Conservation (phyloP, 2,797 vertebrate species). For the Sparus aurata region DNA sequence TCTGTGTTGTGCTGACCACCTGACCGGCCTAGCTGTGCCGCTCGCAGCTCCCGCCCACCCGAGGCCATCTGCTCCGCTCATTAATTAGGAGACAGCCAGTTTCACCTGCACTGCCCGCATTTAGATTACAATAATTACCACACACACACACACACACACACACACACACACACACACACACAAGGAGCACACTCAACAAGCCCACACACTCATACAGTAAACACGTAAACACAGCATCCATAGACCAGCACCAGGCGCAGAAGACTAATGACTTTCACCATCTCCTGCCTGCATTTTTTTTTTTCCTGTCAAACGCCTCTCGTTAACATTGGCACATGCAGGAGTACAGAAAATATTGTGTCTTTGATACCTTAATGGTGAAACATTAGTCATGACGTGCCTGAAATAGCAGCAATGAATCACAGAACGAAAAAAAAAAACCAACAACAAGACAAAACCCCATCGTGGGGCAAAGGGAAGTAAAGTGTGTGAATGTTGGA, state of each 20-base stretch:
- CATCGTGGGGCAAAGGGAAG: neutral
- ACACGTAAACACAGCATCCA: conserved; percentile 38
- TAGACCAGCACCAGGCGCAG: conserved; percentile 19
- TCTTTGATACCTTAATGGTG: conserved; percentile 10
- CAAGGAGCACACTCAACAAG: conserved; percentile 39
- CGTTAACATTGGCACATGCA: neutral
- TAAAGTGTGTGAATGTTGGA: neutral
- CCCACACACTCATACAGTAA: conserved; percentile 62
- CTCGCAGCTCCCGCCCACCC: conserved; percentile 82
- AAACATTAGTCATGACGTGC: conserved; percentile 2
- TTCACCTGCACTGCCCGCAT: conserved; percentile 87
- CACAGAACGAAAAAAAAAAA: neutral
- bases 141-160: conserved; percentile 44
- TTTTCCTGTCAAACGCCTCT: neutral
- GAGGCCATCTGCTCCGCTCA: conserved; percentile 87
- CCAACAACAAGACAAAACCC: neutral
- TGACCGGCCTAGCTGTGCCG: conserved; percentile 73
- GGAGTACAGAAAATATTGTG: conserved; percentile 21
- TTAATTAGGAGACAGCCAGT: conserved; percentile 87
- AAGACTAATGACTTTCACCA: conserved; percentile 4
- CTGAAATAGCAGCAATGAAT: conserved; percentile 24
- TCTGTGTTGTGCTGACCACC: conserved; percentile 80
- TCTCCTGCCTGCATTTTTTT: conserved; percentile 22
- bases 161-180: conserved; percentile 55
- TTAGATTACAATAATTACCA: conserved; percentile 88